A percentile compares a stretch with the other conserved stretches of the same genome.
Evolutionary conservation across 2,113 vertebrate species (phyloP).

Genomic region (Antigone vipio): DNA sequence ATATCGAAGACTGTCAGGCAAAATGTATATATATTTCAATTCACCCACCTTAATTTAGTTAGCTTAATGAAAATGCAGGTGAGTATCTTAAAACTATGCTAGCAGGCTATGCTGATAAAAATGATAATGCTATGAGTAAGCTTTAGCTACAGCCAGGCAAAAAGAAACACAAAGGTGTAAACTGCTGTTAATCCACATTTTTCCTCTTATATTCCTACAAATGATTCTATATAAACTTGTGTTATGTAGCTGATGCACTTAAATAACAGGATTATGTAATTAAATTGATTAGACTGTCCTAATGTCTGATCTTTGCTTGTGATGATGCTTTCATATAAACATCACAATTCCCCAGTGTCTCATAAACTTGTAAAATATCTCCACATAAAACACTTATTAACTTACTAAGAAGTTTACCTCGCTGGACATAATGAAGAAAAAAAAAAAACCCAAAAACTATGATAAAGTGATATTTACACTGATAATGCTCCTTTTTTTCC

Average conservation of each 20-base stretch:
- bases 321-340: background rate
- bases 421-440: background rate
- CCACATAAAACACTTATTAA: background rate
- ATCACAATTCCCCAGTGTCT: background rate
- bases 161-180: background rate
- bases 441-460: too few relatives aligned
- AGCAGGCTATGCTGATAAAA: background rate
- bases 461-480: background rate
- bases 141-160: background rate
- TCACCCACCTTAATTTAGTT: background rate
- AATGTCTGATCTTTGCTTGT: background rate
- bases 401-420: background rate
- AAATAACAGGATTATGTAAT: background rate
- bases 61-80: background rate
- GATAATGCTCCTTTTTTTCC: background rate
- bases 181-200: background rate
- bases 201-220: background rate
- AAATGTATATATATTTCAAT: background rate
- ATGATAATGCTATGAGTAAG: background rate
- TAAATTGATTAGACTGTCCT: background rate
- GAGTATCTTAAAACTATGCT: background rate
- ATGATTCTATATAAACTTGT: background rate
- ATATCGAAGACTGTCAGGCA: background rate
- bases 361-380: background rate
- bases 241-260: background rate